Evolutionary conservation across 2,113 vertebrate genomes (phyloP).

Genomic region (Syngnathus typhle): DNA sequence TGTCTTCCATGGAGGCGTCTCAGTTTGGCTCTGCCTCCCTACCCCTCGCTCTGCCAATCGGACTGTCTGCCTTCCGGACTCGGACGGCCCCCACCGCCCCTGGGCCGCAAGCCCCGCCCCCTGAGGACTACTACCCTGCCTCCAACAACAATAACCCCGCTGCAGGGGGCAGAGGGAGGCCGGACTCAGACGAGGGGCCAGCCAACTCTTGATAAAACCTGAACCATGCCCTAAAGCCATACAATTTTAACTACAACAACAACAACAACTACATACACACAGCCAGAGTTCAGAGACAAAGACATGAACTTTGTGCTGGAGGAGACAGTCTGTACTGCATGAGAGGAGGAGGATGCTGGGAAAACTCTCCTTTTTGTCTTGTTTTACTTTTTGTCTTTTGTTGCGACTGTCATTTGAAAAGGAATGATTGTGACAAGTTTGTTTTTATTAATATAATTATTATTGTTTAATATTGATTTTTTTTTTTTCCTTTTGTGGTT

Average conservation of each 20-base stretch:
- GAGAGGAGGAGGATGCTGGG: conserved; percentile 61
- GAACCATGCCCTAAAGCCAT: conserved; percentile 81
- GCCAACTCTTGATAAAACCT: conserved; percentile 94
- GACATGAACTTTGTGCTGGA: conserved; percentile 67
- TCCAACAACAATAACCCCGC: conserved; percentile 79
- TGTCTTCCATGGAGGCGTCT: conserved; percentile 79
- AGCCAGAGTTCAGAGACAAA: conserved; percentile 69
- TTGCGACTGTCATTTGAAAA: conserved; percentile 56
- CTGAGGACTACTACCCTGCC: conserved; percentile 78
- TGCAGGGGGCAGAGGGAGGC: conserved; percentile 70
- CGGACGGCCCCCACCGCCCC: conserved; percentile 77
- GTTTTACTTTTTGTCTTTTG: conserved; percentile 62
- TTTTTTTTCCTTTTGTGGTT: conserved; percentile 61
- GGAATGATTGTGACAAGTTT: conserved; percentile 68
- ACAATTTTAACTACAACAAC: conserved; percentile 75
- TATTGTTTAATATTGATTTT: conserved; percentile 71
- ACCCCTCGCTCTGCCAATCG: conserved; percentile 79
- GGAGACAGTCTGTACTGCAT: conserved; percentile 70
- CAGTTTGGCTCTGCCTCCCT: conserved; percentile 80
- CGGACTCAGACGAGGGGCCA: conserved; percentile 77
- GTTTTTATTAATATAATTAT: conserved; percentile 71
- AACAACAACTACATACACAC: conserved; percentile 64
- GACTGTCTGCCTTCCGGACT: conserved; percentile 93
- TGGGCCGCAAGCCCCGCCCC: conserved; percentile 70
- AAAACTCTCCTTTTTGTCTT: conserved; percentile 60